Base-by-base conservation (phyloP, 1,140 invertebrate genomes). In the Asobara japonica region DNA sequence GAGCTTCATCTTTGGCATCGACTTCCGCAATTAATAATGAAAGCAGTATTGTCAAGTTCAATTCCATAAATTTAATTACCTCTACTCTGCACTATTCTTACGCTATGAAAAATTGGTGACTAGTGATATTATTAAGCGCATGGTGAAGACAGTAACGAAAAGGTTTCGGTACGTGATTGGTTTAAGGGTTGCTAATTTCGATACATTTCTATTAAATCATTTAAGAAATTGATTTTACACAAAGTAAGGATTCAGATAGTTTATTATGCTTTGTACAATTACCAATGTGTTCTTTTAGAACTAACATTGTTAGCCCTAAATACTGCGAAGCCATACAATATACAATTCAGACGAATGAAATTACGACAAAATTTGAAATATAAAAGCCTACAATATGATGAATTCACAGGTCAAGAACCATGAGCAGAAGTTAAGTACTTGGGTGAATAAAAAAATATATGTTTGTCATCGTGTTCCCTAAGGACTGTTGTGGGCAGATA, bases 341-440 rank as follows among this genome's bases (percentile, higher is more conserved):
- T 31, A 64, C 45, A 16, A 6, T 33, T 1, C 7, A 45, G n/a
- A 45, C 41, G 10, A 45, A 45, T 45, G n/a, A 1, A 45, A 45
- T 45, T 45, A 16, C n/a, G n/a, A 45, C 18, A 67, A 45, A 51
- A n/a, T 69, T 56, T 68, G 18, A 68, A 64, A 74, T 48, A 33
- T 69, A 22, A 51, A 74, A 31, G 56, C 66, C 62, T 56, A 51
- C 22, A 5, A 3, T 51, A 51, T 6, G 7, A 51, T 51, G 4
- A 20, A 20, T 20, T 22, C 8, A 56, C 22, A 25, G 18, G 25
- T 18, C 5, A 18, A 56, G 13, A 22, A 56, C 51, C 22, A 18
- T 20, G 7, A 56, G 13, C 3, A 25, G 1, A 4, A 56, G 25
- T 10, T 25, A 11, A 65, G 16, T 22, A 65, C 13, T 65, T 65